Evolutionary conservation across 2,888 invertebrate genomes (phyloP).

Genomic region (Erannis defoliaria): DNA sequence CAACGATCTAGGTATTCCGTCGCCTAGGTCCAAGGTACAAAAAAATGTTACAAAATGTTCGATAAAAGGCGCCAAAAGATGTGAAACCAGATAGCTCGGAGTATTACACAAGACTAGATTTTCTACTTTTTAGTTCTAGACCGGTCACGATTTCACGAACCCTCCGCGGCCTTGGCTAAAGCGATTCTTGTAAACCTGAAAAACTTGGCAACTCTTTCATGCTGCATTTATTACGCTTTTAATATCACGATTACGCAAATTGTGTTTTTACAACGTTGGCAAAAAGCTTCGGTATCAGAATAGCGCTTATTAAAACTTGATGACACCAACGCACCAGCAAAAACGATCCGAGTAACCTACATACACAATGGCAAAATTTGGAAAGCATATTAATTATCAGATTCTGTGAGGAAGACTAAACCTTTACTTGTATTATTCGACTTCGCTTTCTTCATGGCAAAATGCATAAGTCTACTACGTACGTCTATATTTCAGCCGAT

Average conservation of each 20-base stretch:
- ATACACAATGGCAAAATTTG: not conserved
- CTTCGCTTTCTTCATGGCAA: not conserved
- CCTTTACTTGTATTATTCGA: not conserved
- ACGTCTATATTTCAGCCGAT: not conserved
- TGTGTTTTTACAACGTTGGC: slow-evolving; percentile 14
- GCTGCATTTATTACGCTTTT: slow-evolving; percentile 35
- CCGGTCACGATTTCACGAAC: slow-evolving; percentile 57
- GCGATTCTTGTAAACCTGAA: slow-evolving; percentile 38
- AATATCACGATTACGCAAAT: slow-evolving; percentile 26
- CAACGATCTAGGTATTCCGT: slow-evolving; percentile 35
- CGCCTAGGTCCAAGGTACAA: slow-evolving; percentile 40
- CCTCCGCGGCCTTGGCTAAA: slow-evolving; percentile 59
- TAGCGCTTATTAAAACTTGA: not conserved
- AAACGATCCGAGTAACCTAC: not conserved
- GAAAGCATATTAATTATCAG: too few species aligned
- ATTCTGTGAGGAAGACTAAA: too few species aligned
- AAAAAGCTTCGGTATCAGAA: slow-evolving; percentile 9
- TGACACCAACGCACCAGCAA: not conserved
- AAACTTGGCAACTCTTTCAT: slow-evolving; percentile 30
- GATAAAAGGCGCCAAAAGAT: slow-evolving; percentile 55
- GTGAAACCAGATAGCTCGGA: slow-evolving; percentile 55
- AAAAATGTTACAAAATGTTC: slow-evolving; percentile 48
- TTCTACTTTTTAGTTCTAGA: slow-evolving; percentile 62
- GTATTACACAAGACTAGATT: slow-evolving; percentile 63
- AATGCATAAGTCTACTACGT: not conserved